These are phyloP conservation scores for Bactericera cockerelli DNA, from an alignment of 1,140 invertebrate genomes.

Conservation along the genomic window DNA sequence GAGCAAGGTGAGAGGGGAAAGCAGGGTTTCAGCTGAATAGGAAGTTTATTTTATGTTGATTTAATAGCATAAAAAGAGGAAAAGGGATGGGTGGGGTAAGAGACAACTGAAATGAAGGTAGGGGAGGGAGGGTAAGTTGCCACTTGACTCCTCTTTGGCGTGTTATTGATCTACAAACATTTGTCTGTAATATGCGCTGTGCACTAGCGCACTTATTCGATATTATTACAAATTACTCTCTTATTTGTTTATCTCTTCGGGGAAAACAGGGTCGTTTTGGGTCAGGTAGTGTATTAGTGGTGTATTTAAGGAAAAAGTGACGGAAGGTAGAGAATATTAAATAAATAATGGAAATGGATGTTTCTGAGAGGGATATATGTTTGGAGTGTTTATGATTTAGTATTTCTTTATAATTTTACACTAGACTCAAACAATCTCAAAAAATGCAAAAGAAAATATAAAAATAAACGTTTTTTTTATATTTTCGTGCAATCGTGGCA, in stretches of 20 bases:
- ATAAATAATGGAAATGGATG: background rate
- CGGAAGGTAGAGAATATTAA: background rate
- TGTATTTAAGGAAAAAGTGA: background rate
- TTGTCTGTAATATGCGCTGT: slow-evolving; percentile 9
- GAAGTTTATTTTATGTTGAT: slow-evolving; percentile 9
- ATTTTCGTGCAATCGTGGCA: too few relatives aligned
- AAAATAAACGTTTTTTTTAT: too few relatives aligned
- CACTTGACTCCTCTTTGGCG: slow-evolving; percentile 8
- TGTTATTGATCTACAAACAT: slow-evolving; percentile 9
- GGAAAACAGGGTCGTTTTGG: background rate
- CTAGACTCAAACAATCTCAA: background rate
- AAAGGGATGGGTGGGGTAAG: background rate
- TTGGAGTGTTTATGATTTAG: background rate
- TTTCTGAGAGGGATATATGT: background rate
- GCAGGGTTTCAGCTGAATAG: slow-evolving; percentile 1
- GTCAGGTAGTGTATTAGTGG: background rate
- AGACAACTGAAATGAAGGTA: background rate
- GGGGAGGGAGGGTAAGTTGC: slow-evolving; percentile 3
- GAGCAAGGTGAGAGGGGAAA: background rate
- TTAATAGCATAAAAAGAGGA: slow-evolving; percentile 8
- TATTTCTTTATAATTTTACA: background rate
- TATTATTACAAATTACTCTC: slow-evolving; percentile 9
- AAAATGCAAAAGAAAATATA: too few relatives aligned
- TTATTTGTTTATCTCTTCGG: slow-evolving; percentile 7
- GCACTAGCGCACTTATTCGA: slow-evolving; percentile 9